Evolutionary conservation across 2,113 vertebrate genomes (phyloP).

Genomic region (Pycnonotus jocosus): DNA sequence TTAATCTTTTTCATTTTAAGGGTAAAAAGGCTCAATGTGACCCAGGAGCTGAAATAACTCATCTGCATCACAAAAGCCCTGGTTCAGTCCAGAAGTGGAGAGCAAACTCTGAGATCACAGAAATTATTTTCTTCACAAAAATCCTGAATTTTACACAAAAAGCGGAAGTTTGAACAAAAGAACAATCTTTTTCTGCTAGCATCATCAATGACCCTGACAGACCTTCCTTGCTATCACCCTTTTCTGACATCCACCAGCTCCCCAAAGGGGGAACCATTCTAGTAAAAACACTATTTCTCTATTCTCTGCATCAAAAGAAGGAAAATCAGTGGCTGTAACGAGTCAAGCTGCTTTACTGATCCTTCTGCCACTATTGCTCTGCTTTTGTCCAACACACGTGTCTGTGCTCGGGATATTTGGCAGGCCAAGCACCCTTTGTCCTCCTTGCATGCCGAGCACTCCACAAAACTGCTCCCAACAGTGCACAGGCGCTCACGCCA

Average conservation of each 20-base stretch:
- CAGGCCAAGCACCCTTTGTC: background rate
- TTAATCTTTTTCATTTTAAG: constrained; percentile 65
- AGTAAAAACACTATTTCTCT: constrained; percentile 50
- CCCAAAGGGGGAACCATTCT: constrained; percentile 17
- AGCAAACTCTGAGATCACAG: background rate
- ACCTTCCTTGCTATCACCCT: constrained; percentile 50
- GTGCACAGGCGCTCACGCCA: constrained; percentile 12
- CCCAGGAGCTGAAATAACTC: constrained; percentile 55
- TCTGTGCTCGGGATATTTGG: background rate
- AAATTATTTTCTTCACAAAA: background rate
- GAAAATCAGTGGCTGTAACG: constrained; percentile 58
- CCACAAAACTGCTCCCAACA: background rate
- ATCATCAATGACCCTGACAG: background rate
- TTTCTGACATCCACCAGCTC: constrained; percentile 55
- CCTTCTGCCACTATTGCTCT: background rate
- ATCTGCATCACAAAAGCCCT: constrained; percentile 56
- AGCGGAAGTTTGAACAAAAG: background rate
- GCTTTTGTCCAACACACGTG: constrained; percentile 36
- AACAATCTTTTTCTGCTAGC: constrained; percentile 31
- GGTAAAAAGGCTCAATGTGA: constrained; percentile 60
- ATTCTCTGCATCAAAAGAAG: constrained; percentile 63
- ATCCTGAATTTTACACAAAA: constrained; percentile 23
- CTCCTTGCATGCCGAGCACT: background rate
- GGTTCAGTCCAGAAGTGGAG: constrained; percentile 18
- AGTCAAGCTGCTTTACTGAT: constrained; percentile 51